Evolutionary conservation across 2,113 vertebrate genomes (phyloP).

Genomic region (Chamaea fasciata): DNA sequence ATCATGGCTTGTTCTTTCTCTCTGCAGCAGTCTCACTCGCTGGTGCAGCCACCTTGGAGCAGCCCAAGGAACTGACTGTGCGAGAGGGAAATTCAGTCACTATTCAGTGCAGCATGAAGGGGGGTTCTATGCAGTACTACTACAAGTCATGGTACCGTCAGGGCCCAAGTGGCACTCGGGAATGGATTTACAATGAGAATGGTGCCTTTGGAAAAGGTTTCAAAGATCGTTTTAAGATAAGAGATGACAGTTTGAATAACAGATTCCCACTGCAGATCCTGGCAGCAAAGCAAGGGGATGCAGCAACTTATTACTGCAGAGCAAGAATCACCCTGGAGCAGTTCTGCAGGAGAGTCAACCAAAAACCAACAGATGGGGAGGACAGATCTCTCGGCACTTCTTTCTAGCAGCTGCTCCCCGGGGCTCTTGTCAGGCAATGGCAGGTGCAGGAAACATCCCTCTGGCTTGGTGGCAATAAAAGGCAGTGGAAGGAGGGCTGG

Average conservation of each 20-base stretch:
- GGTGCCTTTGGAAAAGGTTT: not conserved
- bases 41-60: too few species aligned
- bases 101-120: not conserved
- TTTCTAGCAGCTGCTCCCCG: not conserved
- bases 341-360: not conserved
- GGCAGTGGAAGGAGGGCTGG: not conserved
- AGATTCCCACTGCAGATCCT: not conserved
- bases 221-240: not conserved
- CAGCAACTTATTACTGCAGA: not conserved
- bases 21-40: not conserved
- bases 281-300: not conserved
- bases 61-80: fast-evolving
- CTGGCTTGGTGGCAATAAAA: not conserved
- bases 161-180: fast-evolving
- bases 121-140: fast-evolving
- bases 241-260: too few species aligned
- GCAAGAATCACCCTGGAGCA: not conserved
- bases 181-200: fast-evolving
- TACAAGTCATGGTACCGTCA: not conserved
- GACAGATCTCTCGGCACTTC: not conserved
- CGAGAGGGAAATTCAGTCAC: fast-evolving
- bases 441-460: not conserved
- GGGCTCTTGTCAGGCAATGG: not conserved
- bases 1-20: not conserved
- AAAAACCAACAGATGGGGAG: not conserved